A percentile compares a stretch with the other conserved stretches of the same genome.
phyloP scores from a whole-genome alignment of 2,888 invertebrate species.

The Tryphoninae sp. region DNA sequence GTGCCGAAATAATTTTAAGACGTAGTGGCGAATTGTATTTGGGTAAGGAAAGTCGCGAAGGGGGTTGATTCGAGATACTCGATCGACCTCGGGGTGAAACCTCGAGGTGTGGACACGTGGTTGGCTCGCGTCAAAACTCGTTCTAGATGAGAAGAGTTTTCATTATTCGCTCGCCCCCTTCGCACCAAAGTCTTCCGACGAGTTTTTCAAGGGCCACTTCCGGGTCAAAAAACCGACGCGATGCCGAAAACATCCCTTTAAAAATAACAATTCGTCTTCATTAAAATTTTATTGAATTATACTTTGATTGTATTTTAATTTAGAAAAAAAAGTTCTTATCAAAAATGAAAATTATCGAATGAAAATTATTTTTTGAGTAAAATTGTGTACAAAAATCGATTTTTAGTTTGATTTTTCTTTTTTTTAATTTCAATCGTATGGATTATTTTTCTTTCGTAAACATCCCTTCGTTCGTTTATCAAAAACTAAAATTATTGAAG shows the following conservation, averaged over 20 bases:
- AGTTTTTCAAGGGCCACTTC: slow-evolving; percentile 67
- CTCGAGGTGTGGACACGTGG: slow-evolving; percentile 76
- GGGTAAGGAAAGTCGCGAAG: slow-evolving; percentile 25
- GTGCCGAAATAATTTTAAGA: background rate
- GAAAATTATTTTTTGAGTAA: background rate
- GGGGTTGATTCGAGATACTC: slow-evolving; percentile 55
- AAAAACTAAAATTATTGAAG: too few relatives aligned
- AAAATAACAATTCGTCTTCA: background rate
- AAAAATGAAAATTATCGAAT: background rate
- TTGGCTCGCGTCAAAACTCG: slow-evolving; percentile 79
- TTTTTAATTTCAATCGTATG: background rate
- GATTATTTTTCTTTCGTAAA: background rate
- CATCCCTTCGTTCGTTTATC: background rate
- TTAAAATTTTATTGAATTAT: slow-evolving; percentile 1
- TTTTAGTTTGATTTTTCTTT: background rate
- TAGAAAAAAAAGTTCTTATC: background rate
- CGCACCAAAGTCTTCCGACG: background rate
- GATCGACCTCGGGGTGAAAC: slow-evolving; percentile 58
- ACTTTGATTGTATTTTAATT: background rate
- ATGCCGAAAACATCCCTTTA: slow-evolving; percentile 29
- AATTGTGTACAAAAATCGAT: background rate
- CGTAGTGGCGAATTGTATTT: background rate
- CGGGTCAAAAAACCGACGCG: slow-evolving; percentile 77
- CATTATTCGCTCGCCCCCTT: slow-evolving; percentile 50
- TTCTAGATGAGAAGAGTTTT: slow-evolving; percentile 66